Evolutionary conservation across 2,113 vertebrate genomes (phyloP).

Genomic region (Microcebus ravelobensis): DNA sequence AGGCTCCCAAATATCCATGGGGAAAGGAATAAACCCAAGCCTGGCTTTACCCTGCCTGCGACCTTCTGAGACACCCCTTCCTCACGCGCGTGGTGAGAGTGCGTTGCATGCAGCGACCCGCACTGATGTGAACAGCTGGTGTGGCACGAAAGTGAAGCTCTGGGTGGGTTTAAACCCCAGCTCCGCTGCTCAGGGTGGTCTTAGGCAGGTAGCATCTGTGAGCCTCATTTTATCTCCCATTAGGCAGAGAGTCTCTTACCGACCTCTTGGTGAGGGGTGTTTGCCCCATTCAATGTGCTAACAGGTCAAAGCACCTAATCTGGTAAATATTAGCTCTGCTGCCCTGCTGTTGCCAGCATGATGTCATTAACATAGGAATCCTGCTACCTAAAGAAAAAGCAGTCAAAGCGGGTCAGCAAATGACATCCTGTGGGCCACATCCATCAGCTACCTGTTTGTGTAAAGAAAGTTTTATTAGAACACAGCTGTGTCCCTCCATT

Average conservation of each 20-base stretch:
- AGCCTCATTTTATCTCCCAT: not conserved
- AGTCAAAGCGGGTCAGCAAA: not conserved
- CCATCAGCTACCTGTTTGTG: not conserved
- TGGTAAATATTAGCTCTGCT: not conserved
- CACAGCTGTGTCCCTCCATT: not conserved
- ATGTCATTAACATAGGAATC: not conserved
- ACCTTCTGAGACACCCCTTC: not conserved
- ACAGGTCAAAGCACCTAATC: not conserved
- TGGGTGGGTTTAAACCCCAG: not conserved
- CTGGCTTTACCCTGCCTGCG: not conserved
- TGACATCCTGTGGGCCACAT: not conserved
- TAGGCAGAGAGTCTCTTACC: not conserved
- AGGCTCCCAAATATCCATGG: not conserved
- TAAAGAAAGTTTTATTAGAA: constrained; percentile 45
- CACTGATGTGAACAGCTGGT: not conserved
- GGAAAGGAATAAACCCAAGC: not conserved
- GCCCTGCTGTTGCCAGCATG: not conserved
- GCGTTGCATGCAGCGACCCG: accelerated
- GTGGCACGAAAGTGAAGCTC: not conserved
- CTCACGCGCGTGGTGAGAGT: not conserved
- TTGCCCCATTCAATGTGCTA: accelerated
- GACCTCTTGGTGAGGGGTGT: no score
- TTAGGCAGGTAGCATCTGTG: not conserved
- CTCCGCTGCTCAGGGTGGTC: not conserved
- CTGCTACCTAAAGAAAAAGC: not conserved